Evolutionary conservation across 2,797 vertebrate genomes (phyloP).

Genomic region (Xyrichtys novacula): DNA sequence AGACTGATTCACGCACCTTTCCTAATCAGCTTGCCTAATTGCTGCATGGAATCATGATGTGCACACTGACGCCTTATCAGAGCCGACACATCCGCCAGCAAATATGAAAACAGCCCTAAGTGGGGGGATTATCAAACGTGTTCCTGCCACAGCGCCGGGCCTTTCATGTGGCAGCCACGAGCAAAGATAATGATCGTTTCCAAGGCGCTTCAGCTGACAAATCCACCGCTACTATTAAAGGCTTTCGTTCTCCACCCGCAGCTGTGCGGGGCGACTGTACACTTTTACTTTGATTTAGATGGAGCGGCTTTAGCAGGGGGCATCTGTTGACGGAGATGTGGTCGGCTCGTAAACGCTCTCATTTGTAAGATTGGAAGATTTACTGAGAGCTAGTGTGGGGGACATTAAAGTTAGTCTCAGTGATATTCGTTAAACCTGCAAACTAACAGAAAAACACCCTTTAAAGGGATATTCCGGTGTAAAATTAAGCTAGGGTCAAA

Average conservation of each 20-base stretch:
- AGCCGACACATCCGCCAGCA: slow-evolving; percentile 35
- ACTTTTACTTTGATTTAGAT: slow-evolving; percentile 55
- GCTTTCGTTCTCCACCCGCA: slow-evolving; percentile 48
- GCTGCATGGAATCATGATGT: slow-evolving; percentile 24
- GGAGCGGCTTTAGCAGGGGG: slow-evolving; percentile 22
- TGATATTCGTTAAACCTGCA: too few relatives aligned
- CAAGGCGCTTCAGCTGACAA: slow-evolving; percentile 57
- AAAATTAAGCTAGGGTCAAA: too few relatives aligned
- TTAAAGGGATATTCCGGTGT: too few relatives aligned
- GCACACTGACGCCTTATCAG: slow-evolving; percentile 45
- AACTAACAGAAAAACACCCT: too few relatives aligned
- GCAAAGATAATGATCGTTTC: slow-evolving; percentile 72
- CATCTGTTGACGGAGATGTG: slow-evolving; percentile 36
- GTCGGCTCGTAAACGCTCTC: slow-evolving; percentile 9
- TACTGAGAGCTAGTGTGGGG: background rate
- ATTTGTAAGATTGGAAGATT: slow-evolving; percentile 24
- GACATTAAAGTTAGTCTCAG: slow-evolving; percentile 4
- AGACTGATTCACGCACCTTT: slow-evolving; percentile 20
- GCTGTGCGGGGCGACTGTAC: slow-evolving; percentile 34
- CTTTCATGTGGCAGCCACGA: slow-evolving; percentile 66
- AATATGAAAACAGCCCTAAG: slow-evolving; percentile 64
- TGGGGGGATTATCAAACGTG: slow-evolving; percentile 68
- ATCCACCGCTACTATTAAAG: slow-evolving; percentile 55
- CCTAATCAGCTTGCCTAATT: slow-evolving; percentile 50
- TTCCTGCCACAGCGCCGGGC: slow-evolving; percentile 43